These are phyloP conservation scores for Oscheius sp. DNA, from an alignment of 2,888 invertebrate species.

Conservation along the genomic window DNA sequence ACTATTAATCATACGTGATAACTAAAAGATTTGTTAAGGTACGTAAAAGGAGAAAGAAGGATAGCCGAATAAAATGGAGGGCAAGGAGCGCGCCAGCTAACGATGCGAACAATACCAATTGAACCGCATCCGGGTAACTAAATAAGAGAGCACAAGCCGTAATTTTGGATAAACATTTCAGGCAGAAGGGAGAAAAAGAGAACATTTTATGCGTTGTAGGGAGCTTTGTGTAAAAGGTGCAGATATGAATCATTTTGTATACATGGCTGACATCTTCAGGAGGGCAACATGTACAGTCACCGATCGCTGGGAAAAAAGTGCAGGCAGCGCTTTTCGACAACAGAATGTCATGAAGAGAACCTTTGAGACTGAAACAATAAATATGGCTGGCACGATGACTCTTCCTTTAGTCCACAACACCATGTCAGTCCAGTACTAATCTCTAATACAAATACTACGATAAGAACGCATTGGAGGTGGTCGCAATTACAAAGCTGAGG, in stretches of 20 bases:
- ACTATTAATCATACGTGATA: slow-evolving; percentile 19
- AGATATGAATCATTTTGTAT: too few species aligned
- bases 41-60: slow-evolving; percentile 1
- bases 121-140: slow-evolving; percentile 28
- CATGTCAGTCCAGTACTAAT: slow-evolving; percentile 24
- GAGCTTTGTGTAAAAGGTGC: too few species aligned
- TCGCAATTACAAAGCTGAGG: slow-evolving; percentile 26
- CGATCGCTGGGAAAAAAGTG: too few species aligned
- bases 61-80: background rate
- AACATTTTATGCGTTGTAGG: too few species aligned
- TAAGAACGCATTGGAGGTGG: background rate
- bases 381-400: slow-evolving; percentile 13
- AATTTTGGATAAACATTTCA: slow-evolving; percentile 9
- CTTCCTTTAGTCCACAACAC: slow-evolving; percentile 22
- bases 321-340: too few species aligned
- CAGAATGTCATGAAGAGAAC: too few species aligned
- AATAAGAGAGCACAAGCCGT: slow-evolving; percentile 6
- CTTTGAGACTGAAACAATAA: background rate
- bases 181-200: background rate
- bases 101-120: slow-evolving; percentile 34
- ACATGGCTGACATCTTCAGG: too few species aligned
- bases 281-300: too few species aligned
- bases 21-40: background rate
- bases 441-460: slow-evolving; percentile 17
- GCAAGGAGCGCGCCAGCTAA: slow-evolving; percentile 24